A percentile compares a stretch with the other conserved stretches of the same genome.
phyloP scores from a whole-genome alignment of 2,113 vertebrate genomes.

The Dasyprocta punctata region DNA sequence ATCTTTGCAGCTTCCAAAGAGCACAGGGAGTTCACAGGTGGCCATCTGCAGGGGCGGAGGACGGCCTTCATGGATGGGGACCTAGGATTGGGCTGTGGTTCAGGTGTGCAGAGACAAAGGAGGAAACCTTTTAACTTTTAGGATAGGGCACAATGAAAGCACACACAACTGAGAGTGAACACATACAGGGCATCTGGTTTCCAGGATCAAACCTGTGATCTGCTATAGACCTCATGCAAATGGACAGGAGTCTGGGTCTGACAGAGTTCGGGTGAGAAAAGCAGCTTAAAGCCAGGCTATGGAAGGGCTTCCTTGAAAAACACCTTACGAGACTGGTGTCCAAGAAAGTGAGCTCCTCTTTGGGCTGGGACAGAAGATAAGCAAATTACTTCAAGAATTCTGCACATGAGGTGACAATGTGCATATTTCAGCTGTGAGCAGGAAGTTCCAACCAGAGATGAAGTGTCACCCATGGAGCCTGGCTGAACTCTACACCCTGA shows the following conservation, averaged over 20 bases:
- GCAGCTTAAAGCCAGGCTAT: neutral
- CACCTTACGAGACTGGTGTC: neutral
- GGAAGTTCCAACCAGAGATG: neutral
- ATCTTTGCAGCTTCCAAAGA: neutral
- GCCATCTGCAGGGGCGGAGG: neutral
- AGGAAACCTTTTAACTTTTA: neutral
- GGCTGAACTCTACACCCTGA: neutral
- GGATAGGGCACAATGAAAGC: neutral
- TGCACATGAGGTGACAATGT: neutral
- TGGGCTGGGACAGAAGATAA: neutral
- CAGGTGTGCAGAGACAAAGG: neutral
- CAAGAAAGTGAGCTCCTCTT: neutral
- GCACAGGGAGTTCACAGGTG: neutral
- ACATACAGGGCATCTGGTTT: neutral
- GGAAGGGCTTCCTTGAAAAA: neutral
- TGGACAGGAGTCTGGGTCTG: neutral
- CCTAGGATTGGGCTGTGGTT: neutral
- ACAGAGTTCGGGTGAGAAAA: neutral
- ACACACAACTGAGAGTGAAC: neutral
- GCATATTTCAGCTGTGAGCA: neutral
- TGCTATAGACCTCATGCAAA: neutral
- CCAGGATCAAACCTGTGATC: neutral
- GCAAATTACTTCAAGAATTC: neutral
- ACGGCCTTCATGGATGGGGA: neutral
- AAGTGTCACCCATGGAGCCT: neutral